Evolutionary conservation across 2,888 invertebrate species (phyloP), one percentile per base, ranked within the genome.

Genomic region (Xestia c-nigrum): DNA sequence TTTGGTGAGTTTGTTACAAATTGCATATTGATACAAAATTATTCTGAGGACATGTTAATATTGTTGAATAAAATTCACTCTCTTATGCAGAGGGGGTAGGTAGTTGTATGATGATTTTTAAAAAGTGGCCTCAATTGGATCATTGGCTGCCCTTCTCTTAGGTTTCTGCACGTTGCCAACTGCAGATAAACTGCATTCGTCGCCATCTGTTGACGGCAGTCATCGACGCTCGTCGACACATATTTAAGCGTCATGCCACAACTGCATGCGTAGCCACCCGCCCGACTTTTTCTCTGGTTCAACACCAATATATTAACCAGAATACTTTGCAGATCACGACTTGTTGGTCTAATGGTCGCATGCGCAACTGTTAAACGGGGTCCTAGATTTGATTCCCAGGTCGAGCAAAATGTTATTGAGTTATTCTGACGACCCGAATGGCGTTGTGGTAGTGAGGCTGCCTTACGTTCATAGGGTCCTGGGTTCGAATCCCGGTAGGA

Each of bases 21-120:
- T 74, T 82, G 76, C 83, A 63, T 75, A 82, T 76, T 76, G 61
- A 82, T 82, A 40, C 9, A 55, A 67, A 16, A 57, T 78, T 65
- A 55, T 55, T 52, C 31, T 57, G 66, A 55, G 4, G 31, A 50
- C 24, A 24, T 61, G 57, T 40, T 24, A 47, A 31, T 9, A 9
- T 21, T 72, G 64, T 50, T 19, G 19, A 5, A 19, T 47, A 47
- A 47, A 47, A 47, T 47, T 12, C 12, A 46, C 46, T 24, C 14
- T 61, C 40, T 40, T 6, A 40, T 19, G 47, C 14, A 14, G 3
- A 14, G 6, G 5, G 3, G 4, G 10, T 46, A 16, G 3, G 16
- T 46, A 43, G 16, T 31, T 31, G 16, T 52, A 64, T 10, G 19
- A 14, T 24, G 5, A 43, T 50, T 50, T 47, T 50, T 50, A 19